Evolutionary conservation across 92 coral and sea anemone genomes (phyloP), one percentile per base, ranked within the genome.

Genomic region (Phenganax subtilis): DNA sequence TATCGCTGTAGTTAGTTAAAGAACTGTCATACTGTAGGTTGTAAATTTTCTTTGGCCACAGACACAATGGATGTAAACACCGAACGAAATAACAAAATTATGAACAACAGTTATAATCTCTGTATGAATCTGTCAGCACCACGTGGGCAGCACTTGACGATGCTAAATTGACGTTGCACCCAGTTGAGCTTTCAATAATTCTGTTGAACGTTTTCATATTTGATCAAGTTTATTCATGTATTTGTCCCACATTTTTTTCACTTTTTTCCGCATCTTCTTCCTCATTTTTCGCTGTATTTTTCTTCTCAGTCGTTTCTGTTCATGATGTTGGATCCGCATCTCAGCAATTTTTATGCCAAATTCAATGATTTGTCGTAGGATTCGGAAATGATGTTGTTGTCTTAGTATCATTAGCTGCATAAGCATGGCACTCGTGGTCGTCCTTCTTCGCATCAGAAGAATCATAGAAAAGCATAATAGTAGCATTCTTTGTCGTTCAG

Each of bases 231-330:
- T 64, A 7, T 64, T 28, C 70, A 10, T 64, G 17, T 64, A 64
- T 64, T 64, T 64, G 27, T 10, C 37, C 70, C 70, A 64, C 70
- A 64, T 17, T 64, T 64, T 64, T 44, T 37, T 64, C 70, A 6
- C 70, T 64, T 64, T 64, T 17, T 64, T 64, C 70, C 12, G 1
- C 8, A 64, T 25, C 47, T 28, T 64, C 47, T 64, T 64, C 20
- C 70, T 30, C 70, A 64, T 64, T 64, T 64, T 64, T 64, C 70
- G 70, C 30, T 64, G 70, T 64, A 64, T 64, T 44, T 28, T 64
- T 28, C 29, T 64, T 37, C 12, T 64, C 12, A 64, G 12, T 64
- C 27, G 27, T 64, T 64, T 64, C 11, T n/a, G 16, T 12, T 64
- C 7, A 2, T 44, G 70, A 6, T 64, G 70, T 64, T 0, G 70